These are phyloP conservation scores for Umimayanthus kanabou DNA, from an alignment of 92 coral and sea anemone species.

Conservation along the genomic window DNA sequence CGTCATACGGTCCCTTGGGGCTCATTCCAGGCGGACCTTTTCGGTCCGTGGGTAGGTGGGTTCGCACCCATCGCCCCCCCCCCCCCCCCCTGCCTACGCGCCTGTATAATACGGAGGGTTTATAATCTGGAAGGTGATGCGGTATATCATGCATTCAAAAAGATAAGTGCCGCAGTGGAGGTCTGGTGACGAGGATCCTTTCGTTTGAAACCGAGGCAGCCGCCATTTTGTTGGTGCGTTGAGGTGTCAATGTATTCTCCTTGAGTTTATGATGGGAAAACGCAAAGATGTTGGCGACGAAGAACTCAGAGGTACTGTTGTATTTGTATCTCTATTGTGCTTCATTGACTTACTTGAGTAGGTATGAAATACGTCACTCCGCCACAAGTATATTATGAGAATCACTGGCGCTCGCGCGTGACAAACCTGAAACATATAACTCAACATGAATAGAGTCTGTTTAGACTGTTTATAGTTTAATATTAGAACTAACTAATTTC, in stretches of 20 bases:
- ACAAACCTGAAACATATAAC: not conserved
- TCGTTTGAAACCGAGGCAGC: constrained; percentile 43
- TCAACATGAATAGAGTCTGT: too few species aligned
- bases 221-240: constrained; percentile 46
- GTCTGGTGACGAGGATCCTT: constrained; percentile 5
- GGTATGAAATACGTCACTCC: not conserved
- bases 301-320: constrained; percentile 31
- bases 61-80: too few species aligned
- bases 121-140: too few species aligned
- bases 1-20: too few species aligned
- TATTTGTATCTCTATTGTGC: not conserved
- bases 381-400: not conserved
- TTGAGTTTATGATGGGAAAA: constrained; percentile 33
- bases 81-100: too few species aligned
- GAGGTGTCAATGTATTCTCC: not conserved
- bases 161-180: too few species aligned
- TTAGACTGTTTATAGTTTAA: too few species aligned
- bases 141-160: too few species aligned
- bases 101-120: too few species aligned
- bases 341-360: not conserved
- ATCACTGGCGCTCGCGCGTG: not conserved
- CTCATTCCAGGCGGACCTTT: too few species aligned
- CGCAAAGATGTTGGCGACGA: constrained; percentile 41
- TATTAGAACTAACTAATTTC: too few species aligned
- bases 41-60: too few species aligned